A percentile compares a stretch with the other conserved stretches of the same genome.
Evolutionary conservation across 2,888 invertebrate genomes (phyloP).

Genomic region (Aleiodes leptofemur): DNA sequence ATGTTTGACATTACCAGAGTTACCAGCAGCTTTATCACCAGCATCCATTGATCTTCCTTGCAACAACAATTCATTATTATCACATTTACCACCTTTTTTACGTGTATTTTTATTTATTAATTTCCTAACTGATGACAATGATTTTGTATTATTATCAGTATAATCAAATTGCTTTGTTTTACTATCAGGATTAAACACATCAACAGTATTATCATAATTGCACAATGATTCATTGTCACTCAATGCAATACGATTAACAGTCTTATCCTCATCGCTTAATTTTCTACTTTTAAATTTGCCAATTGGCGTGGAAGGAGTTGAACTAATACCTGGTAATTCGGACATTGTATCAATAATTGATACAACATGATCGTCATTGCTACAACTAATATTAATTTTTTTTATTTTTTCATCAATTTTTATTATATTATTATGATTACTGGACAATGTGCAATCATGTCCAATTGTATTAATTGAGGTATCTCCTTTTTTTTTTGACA

Average conservation of each 20-base stretch:
- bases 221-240: slow-evolving; percentile 44
- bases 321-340: slow-evolving; percentile 67
- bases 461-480: slow-evolving; percentile 58
- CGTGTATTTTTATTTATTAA: slow-evolving; percentile 5
- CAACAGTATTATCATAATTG: slow-evolving; percentile 44
- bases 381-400: slow-evolving; percentile 67
- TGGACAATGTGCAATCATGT: slow-evolving; percentile 58
- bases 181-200: not conserved
- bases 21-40: slow-evolving; percentile 30
- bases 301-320: slow-evolving; percentile 68
- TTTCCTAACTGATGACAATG: slow-evolving; percentile 48
- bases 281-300: slow-evolving; percentile 68
- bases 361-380: slow-evolving; percentile 73
- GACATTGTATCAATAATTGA: slow-evolving; percentile 68
- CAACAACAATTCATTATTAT: slow-evolving; percentile 36
- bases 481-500: slow-evolving; percentile 67
- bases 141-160: slow-evolving; percentile 40
- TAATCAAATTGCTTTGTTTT: slow-evolving; percentile 6
- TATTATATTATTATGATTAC: slow-evolving; percentile 54
- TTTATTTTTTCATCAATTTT: slow-evolving; percentile 65
- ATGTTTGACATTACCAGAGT: slow-evolving; percentile 29
- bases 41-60: slow-evolving; percentile 48
- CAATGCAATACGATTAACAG: slow-evolving; percentile 58
- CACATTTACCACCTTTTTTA: slow-evolving; percentile 46
- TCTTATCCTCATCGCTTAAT: slow-evolving; percentile 70